Evolutionary conservation across 2,888 invertebrate genomes (phyloP).

Genomic region (Dione vanillae): DNA sequence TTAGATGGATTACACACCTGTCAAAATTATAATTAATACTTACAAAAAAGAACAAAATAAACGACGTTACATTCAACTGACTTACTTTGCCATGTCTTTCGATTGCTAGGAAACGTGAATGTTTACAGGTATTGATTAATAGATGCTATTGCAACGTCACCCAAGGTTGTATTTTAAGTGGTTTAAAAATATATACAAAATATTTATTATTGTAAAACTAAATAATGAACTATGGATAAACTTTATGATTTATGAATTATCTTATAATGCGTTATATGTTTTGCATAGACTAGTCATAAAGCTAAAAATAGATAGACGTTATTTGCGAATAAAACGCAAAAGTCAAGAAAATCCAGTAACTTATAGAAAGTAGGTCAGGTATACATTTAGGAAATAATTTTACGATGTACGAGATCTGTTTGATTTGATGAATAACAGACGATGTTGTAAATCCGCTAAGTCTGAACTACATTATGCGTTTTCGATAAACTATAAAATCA

Average conservation of each 20-base stretch:
- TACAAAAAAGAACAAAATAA: conserved; percentile 15
- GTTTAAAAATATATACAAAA: not conserved
- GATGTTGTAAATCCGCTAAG: conserved; percentile 26
- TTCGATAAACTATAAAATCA: conserved; percentile 1
- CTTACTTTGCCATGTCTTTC: conserved; percentile 48
- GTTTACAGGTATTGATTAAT: conserved; percentile 48
- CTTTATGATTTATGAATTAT: no score
- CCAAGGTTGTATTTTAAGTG: conserved; percentile 44
- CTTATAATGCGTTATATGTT: not conserved
- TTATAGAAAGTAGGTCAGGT: conserved; percentile 23
- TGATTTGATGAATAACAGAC: conserved; percentile 26
- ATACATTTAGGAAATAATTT: conserved; percentile 30
- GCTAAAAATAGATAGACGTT: conserved; percentile 1
- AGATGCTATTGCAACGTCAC: conserved; percentile 35
- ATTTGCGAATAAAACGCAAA: conserved; percentile 24
- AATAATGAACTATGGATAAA: no score
- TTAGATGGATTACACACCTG: not conserved
- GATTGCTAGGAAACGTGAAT: conserved; percentile 61
- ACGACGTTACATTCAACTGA: conserved; percentile 20
- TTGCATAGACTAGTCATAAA: not conserved
- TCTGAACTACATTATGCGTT: conserved; percentile 3
- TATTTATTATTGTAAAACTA: no score
- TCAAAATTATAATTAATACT: not conserved
- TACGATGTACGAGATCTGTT: conserved; percentile 24
- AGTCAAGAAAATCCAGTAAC: conserved; percentile 21